Evolutionary conservation across 2,888 invertebrate species (phyloP), one percentile per base, ranked within the genome.

Genomic region (Scotopteryx bipunctaria): DNA sequence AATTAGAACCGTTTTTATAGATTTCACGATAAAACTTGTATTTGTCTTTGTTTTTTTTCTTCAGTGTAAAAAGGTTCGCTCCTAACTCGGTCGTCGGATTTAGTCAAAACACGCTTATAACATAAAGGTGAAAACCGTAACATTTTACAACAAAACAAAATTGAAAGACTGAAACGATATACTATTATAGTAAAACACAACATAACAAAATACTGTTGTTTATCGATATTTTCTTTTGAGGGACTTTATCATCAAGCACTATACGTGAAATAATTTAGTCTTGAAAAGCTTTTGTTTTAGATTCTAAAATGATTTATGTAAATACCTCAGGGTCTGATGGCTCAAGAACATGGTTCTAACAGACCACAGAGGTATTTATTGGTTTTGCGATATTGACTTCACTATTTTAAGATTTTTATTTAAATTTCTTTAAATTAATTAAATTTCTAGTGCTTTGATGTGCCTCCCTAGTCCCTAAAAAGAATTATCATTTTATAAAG

Each of bases 341-440:
- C 88, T 89, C 89, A 86, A 85, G 88, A 88, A 87, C 87, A 46
- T 17, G 56, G 86, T 86, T 87, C 87, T 82, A 81, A 81, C 87
- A 87, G 87, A 81, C 82, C 71, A 66, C 63, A 67, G 66, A 71
- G 79, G 84, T 83, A 73, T 87, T 86, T 85, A 81, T 75, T 71
- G 55, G 53, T 55, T 40, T 67, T 55, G 42, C 11, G 25, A 3
- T 47, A 47, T 51, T 21, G 23, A 2, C 32, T 44, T 43, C 13
- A 31, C 35, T 64, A 62, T 61, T 63, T 13, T 5, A 19, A 16
- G 15, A 47, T 32, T 44, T 31, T 37, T 33, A 25, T 14, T 53
- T 47, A 35, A n/a, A n/a, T n/a, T n/a, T n/a, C n/a, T 40, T 40
- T 16, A 17, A 35, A 33, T 35, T 43, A 61, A 47, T 6, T 0